Base-by-base conservation (phyloP, 2,113 vertebrate species). In the sheep (Ovis aries) region DNA sequence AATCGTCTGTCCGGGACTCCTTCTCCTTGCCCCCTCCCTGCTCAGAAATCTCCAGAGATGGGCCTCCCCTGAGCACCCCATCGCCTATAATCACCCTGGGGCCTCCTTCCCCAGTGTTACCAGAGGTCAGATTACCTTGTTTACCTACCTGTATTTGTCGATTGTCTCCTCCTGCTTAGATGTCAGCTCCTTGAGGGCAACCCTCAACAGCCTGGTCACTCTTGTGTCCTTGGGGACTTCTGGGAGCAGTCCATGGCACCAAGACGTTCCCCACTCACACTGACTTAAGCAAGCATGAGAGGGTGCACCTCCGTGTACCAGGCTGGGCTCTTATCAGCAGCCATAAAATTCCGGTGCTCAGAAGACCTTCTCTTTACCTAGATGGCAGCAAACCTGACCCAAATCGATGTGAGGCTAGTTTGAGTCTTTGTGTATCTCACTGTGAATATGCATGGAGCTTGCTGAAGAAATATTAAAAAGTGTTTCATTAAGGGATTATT, bases 371-470 rank as follows among this genome's bases (percentile, higher is more conserved):
- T 52, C 43, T 25, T 45, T 23, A 45, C 29, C 48, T 71, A 0
- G 36, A 57, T 52, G 83, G 84, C 88, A 29, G 60, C 67, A 78
- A 71, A 53, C 57, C n/a, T 53, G 88, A 89, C 43, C 91, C 82
- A 31, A 19, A 55, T 5, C 0, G 5, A 7, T 1, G 25, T 9
- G n/a, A n/a, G 57, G 6, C 15, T 31, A 3, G 48, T n/a, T 45
- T 0, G 33, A 53, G 74, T 53, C 86, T 74, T 15, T 43, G 55
- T 81, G 83, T 60, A n/a, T 60, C 77, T 33, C 60, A 62, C 82
- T 43, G 40, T n/a, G 36, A 59, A 11, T 78, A 43, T 36, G 55
- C 8, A 29, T 12, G 40, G 64, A 25, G 55, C 77, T 52, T 50
- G 52, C 78, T 16, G 48, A 27, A 36, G 77, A 57, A 50, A 60